phyloP scores from a whole-genome alignment of 2,113 vertebrate species.

The Engystomops pustulosus region DNA sequence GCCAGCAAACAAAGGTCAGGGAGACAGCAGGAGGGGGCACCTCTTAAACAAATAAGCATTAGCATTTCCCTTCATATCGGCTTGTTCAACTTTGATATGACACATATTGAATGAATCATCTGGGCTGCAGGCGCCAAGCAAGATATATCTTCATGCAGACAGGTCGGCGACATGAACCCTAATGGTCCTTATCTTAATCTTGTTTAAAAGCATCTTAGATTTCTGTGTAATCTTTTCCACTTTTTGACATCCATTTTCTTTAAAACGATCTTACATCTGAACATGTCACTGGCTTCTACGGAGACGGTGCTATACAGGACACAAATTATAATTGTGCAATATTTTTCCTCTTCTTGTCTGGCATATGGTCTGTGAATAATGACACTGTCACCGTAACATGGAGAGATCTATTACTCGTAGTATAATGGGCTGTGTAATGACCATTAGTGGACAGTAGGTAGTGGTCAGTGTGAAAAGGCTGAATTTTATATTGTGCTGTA shows the following conservation, averaged over 20 bases:
- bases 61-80: conserved; percentile 74
- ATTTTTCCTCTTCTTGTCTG: neutral
- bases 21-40: conserved; percentile 71
- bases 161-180: conserved; percentile 84
- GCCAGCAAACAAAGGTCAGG: conserved; percentile 69
- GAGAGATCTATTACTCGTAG: neutral
- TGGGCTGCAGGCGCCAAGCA: conserved; percentile 76
- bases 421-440: neutral
- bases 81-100: conserved; percentile 81
- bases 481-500: conserved; percentile 6
- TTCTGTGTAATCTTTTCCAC: conserved; percentile 82
- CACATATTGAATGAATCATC: conserved; percentile 79
- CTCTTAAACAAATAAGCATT: conserved; percentile 74
- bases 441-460: neutral
- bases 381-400: neutral
- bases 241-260: conserved; percentile 79
- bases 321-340: neutral
- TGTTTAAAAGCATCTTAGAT: conserved; percentile 91
- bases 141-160: conserved; percentile 87
- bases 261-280: conserved; percentile 54
- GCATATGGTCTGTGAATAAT: conserved; percentile 14
- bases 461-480: neutral
- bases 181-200: conserved; percentile 92
- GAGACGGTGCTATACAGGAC: neutral
- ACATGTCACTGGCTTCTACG: conserved; percentile 64